Evolutionary conservation across 2,113 vertebrate genomes (phyloP).

Genomic region (Cheilinus undulatus): DNA sequence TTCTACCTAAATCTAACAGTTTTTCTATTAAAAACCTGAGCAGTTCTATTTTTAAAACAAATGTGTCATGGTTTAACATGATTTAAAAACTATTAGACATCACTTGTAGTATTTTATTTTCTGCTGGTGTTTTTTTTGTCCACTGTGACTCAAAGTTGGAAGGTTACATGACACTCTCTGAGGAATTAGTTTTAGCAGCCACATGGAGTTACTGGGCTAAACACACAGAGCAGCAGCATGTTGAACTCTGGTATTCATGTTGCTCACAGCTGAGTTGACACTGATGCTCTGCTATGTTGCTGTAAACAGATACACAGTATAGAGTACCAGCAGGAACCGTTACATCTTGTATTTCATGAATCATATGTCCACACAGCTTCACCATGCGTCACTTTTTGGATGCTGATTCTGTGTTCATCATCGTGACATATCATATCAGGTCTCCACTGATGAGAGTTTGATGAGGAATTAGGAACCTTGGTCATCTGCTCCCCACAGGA

Average conservation of each 20-base stretch:
- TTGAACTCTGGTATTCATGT: slow-evolving; percentile 33
- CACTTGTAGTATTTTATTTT: too few relatives aligned
- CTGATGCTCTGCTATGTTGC: slow-evolving; percentile 18
- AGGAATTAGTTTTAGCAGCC: slow-evolving; percentile 21
- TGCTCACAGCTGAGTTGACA: slow-evolving; percentile 14
- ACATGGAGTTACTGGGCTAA: not conserved
- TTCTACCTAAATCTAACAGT: too few relatives aligned
- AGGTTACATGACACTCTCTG: slow-evolving; percentile 10
- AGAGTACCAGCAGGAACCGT: slow-evolving; percentile 27
- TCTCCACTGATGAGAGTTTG: not conserved
- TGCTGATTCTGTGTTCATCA: too few relatives aligned
- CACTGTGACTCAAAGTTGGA: not conserved
- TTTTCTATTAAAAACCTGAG: too few relatives aligned
- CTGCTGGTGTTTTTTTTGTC: not conserved
- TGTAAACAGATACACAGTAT: slow-evolving; percentile 19
- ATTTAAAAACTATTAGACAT: too few relatives aligned
- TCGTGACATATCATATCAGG: not conserved
- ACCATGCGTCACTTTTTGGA: not conserved
- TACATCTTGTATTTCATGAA: slow-evolving; percentile 37
- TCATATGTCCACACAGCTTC: not conserved
- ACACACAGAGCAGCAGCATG: not conserved
- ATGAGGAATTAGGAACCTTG: not conserved
- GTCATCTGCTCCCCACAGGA: not conserved
- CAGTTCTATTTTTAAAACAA: too few relatives aligned
- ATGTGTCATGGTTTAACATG: too few relatives aligned